phyloP scores from a whole-genome alignment of 1,140 invertebrate genomes.

The Pseudomyrmex gracilis region DNA sequence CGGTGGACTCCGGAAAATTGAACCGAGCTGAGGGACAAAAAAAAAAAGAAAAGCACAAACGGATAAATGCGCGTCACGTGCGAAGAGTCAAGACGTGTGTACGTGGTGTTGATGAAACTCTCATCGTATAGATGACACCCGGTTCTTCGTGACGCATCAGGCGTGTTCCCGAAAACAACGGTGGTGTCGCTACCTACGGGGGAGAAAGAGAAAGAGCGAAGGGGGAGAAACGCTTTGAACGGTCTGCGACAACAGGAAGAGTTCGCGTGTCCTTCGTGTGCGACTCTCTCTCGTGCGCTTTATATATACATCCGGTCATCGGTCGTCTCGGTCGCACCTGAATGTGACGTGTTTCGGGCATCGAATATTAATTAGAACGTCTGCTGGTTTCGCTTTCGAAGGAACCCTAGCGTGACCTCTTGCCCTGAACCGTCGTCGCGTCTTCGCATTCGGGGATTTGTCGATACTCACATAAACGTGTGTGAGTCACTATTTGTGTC shows the following conservation, averaged over 20 bases:
- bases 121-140: constrained; percentile 70
- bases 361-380: constrained; percentile 68
- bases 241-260: constrained; percentile 66
- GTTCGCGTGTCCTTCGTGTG: constrained; percentile 71
- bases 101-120: constrained; percentile 80
- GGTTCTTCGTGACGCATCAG: constrained; percentile 43
- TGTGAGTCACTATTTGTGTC: background rate
- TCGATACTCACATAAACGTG: background rate
- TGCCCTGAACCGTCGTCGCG: background rate
- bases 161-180: constrained; percentile 46
- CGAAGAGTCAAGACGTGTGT: constrained; percentile 76
- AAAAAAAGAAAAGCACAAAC: constrained; percentile 55
- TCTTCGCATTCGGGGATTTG: background rate
- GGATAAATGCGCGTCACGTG: constrained; percentile 84
- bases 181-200: too few relatives aligned
- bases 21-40: constrained; percentile 64
- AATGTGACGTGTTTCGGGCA: constrained; percentile 50
- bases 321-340: constrained; percentile 31
- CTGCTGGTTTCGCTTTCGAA: constrained; percentile 52
- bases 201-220: background rate
- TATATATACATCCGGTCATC: constrained; percentile 69
- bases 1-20: constrained; percentile 76
- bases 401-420: constrained; percentile 3
- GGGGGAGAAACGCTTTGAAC: constrained; percentile 31
- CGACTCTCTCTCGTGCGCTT: constrained; percentile 8